phyloP scores from a whole-genome alignment of 2,797 vertebrate genomes.

The Steatocranus sp. region DNA sequence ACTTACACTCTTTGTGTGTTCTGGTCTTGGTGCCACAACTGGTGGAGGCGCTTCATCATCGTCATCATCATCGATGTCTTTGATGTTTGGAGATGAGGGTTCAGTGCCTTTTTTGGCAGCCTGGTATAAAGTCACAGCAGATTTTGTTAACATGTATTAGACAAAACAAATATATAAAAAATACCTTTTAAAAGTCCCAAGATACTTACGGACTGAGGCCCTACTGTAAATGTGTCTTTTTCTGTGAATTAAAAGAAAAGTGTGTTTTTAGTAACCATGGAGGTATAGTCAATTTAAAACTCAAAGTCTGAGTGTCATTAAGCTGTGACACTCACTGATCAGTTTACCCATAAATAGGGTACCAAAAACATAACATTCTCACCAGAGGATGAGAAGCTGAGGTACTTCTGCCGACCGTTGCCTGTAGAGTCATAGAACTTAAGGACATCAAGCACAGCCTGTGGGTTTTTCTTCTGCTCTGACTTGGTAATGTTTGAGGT shows the following conservation, averaged over 20 bases:
- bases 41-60: conserved; percentile 91
- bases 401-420: conserved; percentile 94
- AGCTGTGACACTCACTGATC: neutral
- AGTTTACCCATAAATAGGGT: neutral
- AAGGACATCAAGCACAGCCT: conserved; percentile 94
- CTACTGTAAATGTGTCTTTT: conserved; percentile 91
- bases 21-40: conserved; percentile 90
- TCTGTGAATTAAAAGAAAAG: conserved; percentile 66
- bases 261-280: neutral
- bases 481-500: conserved; percentile 98
- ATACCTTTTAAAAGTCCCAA: no score
- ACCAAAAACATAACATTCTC: conserved; percentile 30
- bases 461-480: conserved; percentile 98
- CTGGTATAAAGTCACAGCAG: conserved; percentile 59
- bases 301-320: neutral
- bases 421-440: conserved; percentile 98
- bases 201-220: conserved; percentile 85
- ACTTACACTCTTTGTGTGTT: conserved; percentile 95
- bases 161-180: neutral
- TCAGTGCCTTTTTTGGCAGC: conserved; percentile 86
- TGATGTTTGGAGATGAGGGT: conserved; percentile 77
- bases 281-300: neutral
- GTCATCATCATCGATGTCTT: conserved; percentile 84
- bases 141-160: neutral
- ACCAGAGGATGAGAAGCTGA: conserved; percentile 98